phyloP scores from a whole-genome alignment of 1,140 invertebrate genomes.

The Temnothorax longispinosus region DNA sequence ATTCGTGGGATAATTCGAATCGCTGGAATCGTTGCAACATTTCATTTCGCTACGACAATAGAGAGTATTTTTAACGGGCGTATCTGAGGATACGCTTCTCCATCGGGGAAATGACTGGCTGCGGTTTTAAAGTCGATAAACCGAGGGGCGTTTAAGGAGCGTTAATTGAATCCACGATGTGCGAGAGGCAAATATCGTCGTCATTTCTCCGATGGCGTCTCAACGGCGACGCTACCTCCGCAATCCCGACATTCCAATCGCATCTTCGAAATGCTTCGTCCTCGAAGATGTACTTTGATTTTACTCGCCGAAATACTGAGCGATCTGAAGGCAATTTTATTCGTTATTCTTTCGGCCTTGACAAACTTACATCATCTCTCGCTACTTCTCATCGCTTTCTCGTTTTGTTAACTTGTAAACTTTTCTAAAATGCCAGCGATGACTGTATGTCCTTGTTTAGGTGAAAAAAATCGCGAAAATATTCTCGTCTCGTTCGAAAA shows the following conservation, averaged over 20 bases:
- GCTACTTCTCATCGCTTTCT: slow-evolving; percentile 35
- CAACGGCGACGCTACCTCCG: neutral
- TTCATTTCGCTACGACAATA: neutral
- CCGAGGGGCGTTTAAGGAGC: neutral
- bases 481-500: neutral
- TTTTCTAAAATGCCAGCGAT: slow-evolving; percentile 9
- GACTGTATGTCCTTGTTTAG: neutral
- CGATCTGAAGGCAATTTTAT: neutral
- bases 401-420: neutral
- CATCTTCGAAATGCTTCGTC: neutral
- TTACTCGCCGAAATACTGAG: neutral
- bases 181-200: neutral
- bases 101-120: neutral
- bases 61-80: neutral
- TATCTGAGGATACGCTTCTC: neutral
- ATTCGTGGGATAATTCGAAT: neutral
- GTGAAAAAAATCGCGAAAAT: neutral
- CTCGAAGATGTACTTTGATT: slow-evolving; percentile 16
- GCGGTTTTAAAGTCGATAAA: slow-evolving; percentile 16
- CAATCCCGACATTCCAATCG: neutral
- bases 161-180: neutral
- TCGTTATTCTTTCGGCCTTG: slow-evolving; percentile 45
- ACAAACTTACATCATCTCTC: slow-evolving; percentile 42
- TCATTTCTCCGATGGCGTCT: slow-evolving; percentile 5
- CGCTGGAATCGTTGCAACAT: no score